Conservation (phyloP, 2,113 vertebrate genomes). For the Eudyptes chrysolophus region DNA sequence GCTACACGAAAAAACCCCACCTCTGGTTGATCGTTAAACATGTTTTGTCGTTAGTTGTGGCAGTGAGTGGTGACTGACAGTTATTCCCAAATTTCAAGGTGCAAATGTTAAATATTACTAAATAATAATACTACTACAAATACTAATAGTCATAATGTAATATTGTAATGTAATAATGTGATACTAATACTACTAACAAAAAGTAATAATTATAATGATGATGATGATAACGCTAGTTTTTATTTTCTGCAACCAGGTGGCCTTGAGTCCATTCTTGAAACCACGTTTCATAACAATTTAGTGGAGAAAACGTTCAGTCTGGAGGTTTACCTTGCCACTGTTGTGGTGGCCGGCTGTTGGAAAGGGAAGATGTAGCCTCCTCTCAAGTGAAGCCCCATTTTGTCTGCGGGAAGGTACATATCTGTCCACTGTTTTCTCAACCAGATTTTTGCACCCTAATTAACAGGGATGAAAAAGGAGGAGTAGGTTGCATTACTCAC, state of each 20-base stretch:
- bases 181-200: background rate
- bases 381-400: constrained; percentile 89
- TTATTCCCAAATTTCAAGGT: background rate
- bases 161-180: background rate
- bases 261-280: too few species aligned
- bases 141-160: background rate
- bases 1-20: fast-evolving
- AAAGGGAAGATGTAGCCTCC: constrained; percentile 86
- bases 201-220: background rate
- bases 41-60: background rate
- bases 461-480: background rate
- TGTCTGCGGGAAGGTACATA: constrained; percentile 83
- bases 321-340: constrained; percentile 78
- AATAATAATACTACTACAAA: too few species aligned
- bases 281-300: too few species aligned
- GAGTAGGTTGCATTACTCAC: background rate
- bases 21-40: background rate
- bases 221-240: background rate
- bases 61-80: background rate
- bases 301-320: fast-evolving
- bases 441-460: constrained; percentile 69
- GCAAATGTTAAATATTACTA: background rate
- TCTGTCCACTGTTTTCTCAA: constrained; percentile 54
- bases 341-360: constrained; percentile 83
- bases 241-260: too few species aligned